These are phyloP conservation scores for Archilochus colubris DNA, from an alignment of 2,113 vertebrate genomes.

Conservation along the genomic window DNA sequence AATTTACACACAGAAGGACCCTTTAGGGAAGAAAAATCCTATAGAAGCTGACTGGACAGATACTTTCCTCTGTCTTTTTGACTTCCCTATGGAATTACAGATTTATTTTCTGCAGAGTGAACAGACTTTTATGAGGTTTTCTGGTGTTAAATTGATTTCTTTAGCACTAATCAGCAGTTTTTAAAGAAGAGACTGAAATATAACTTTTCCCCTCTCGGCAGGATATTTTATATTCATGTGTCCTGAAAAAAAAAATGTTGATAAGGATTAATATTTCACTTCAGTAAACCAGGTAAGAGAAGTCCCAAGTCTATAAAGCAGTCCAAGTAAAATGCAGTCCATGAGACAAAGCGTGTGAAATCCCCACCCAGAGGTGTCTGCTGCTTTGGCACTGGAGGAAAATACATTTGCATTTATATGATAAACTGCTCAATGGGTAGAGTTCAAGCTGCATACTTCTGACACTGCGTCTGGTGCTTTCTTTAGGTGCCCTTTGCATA, in stretches of 20 bases:
- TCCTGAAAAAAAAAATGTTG: not conserved
- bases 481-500: not conserved
- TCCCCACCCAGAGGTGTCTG: rapidly evolving
- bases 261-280: not conserved
- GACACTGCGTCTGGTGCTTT: not conserved
- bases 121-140: slow-evolving; percentile 5
- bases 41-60: not conserved
- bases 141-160: slow-evolving; percentile 23
- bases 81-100: not conserved
- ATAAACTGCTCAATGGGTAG: not conserved
- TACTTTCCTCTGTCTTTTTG: not conserved
- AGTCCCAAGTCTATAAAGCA: not conserved
- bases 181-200: slow-evolving; percentile 8
- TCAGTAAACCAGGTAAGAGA: not conserved
- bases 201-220: not conserved
- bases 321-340: not conserved
- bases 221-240: not conserved
- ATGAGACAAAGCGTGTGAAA: not conserved
- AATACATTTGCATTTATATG: not conserved
- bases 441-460: not conserved
- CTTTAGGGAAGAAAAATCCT: slow-evolving; percentile 35
- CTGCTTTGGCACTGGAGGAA: not conserved
- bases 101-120: slow-evolving; percentile 21
- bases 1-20: slow-evolving; percentile 13
- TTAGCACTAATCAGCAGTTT: not conserved